Percentiles rank a stretch among this genome's conserved stretches.
phyloP scores from a whole-genome alignment of 2,888 invertebrate species.

The Epinotia nisella region DNA sequence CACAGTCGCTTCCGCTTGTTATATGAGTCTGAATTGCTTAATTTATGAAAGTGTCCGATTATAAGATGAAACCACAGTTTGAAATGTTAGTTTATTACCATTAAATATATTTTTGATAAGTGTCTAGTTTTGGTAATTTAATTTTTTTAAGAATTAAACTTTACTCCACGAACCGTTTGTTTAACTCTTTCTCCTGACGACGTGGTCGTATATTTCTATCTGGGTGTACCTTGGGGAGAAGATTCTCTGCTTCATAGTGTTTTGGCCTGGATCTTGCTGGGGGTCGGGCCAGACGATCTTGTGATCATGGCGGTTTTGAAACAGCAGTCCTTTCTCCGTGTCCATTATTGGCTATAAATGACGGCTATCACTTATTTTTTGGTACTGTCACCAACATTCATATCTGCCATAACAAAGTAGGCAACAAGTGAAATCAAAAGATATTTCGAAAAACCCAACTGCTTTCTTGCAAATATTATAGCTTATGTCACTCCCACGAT shows the following conservation, averaged over 20 bases:
- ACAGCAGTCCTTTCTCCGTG: conserved; percentile 88
- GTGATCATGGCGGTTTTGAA: conserved; percentile 92
- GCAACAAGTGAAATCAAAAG: too few species aligned
- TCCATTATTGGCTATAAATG: conserved; percentile 86
- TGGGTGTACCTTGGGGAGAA: conserved; percentile 88
- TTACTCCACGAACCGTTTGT: not conserved
- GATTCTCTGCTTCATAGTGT: conserved; percentile 87
- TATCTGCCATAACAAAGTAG: too few species aligned
- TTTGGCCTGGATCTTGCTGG: conserved; percentile 85
- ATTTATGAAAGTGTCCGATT: not conserved
- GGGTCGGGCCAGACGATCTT: conserved; percentile 91
- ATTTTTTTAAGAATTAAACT: conserved; percentile 25
- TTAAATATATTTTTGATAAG: conserved; percentile 19
- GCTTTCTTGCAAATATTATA: too few species aligned
- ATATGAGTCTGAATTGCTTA: not conserved
- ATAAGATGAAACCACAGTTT: conserved; percentile 1
- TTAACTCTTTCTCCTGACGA: conserved; percentile 84
- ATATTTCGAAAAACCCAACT: too few species aligned
- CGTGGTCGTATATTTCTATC: conserved; percentile 92
- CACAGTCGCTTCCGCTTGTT: too few species aligned
- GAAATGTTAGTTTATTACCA: conserved; percentile 15
- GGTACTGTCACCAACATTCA: not conserved
- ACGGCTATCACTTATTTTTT: conserved; percentile 39
- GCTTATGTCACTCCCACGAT: too few species aligned
- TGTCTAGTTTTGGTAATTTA: conserved; percentile 13